These are phyloP conservation scores for Erynnis tages DNA, from an alignment of 2,888 invertebrate species.

Conservation along the genomic window DNA sequence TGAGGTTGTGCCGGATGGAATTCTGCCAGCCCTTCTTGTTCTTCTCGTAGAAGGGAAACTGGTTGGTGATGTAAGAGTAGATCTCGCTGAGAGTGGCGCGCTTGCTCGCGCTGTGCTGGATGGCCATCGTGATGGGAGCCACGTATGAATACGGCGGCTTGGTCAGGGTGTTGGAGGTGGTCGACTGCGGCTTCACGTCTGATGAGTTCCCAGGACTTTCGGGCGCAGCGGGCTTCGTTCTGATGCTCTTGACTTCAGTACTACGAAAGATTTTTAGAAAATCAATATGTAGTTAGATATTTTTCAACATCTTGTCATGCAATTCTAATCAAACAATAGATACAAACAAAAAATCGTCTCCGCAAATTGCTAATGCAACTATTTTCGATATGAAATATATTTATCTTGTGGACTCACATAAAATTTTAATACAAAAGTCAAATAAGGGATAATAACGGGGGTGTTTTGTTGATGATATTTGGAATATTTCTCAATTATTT, in stretches of 20 bases:
- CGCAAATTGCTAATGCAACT: no score
- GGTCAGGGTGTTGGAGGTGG: conserved; percentile 49
- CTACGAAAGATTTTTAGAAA: conserved; percentile 37
- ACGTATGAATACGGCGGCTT: conserved; percentile 98
- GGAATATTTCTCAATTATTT: no score
- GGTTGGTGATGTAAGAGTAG: conserved; percentile 90
- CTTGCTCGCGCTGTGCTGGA: conserved; percentile 87
- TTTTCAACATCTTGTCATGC: no score
- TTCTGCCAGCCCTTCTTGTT: conserved; percentile 97
- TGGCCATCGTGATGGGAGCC: conserved; percentile 96
- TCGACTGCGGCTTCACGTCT: conserved; percentile 57
- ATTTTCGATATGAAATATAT: no score
- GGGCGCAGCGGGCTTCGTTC: conserved; percentile 56
- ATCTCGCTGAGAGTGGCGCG: conserved; percentile 93
- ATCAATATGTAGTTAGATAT: conserved; percentile 4
- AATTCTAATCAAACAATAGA: no score
- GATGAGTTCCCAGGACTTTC: conserved; percentile 53
- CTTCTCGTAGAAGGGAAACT: conserved; percentile 92
- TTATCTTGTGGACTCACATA: no score
- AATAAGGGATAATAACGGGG: no score
- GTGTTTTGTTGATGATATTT: no score
- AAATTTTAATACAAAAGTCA: no score
- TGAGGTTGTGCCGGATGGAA: conserved; percentile 93
- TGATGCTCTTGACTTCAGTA: conserved; percentile 58
- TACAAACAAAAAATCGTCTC: no score